These are phyloP conservation scores for Drosophila nr. perissopoda DNA, from an alignment of 2,888 invertebrate genomes.

Conservation along the genomic window DNA sequence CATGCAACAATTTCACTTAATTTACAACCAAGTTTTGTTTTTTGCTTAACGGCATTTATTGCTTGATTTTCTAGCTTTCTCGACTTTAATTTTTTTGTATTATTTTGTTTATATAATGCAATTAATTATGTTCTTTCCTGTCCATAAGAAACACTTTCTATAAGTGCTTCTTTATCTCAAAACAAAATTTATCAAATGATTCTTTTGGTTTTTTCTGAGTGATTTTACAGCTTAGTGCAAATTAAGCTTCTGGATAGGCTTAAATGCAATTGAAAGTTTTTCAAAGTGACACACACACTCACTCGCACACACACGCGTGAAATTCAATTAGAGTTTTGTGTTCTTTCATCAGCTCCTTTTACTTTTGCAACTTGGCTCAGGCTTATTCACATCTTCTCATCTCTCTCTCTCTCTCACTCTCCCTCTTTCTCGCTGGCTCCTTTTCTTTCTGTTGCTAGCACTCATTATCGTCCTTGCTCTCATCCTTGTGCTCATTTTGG, in stretches of 20 bases:
- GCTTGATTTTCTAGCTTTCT: background rate
- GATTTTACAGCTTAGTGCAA: background rate
- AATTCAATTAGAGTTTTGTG: constrained; percentile 72
- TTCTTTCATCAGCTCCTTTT: constrained; percentile 60
- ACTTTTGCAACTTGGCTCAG: constrained; percentile 16
- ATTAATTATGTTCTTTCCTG: background rate
- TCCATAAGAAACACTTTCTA: background rate
- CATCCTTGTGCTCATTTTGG: constrained; percentile 27
- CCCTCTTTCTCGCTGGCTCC: background rate
- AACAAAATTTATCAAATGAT: background rate
- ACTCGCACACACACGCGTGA: constrained; percentile 28
- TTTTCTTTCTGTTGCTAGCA: background rate
- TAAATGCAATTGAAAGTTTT: constrained; percentile 64
- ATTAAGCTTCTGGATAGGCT: constrained; percentile 1
- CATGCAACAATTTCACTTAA: background rate
- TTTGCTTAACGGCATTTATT: background rate
- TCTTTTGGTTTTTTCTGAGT: background rate
- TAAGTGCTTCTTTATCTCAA: background rate
- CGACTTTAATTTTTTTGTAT: background rate
- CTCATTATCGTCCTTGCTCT: constrained; percentile 1
- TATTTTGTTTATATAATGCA: background rate
- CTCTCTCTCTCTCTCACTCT: background rate
- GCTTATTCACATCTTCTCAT: background rate
- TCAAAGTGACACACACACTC: constrained; percentile 23
- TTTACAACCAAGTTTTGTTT: background rate